Evolutionary conservation across 2,797 vertebrate genomes (phyloP), one percentile per base, ranked within the genome.

Genomic region (Pagetopsis macropterus): DNA sequence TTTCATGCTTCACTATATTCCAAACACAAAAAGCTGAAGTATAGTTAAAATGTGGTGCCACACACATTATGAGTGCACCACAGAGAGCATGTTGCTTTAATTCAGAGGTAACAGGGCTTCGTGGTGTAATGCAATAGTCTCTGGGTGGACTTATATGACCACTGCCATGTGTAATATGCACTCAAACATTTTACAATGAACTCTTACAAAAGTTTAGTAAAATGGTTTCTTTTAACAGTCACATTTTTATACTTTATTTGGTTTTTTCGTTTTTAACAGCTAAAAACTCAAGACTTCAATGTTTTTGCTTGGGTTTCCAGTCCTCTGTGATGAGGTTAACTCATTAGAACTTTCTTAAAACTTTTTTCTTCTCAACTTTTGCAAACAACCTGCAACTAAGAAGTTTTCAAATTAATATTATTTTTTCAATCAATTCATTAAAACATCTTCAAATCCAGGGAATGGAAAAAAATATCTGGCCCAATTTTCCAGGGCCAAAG

Each of bases 51-150:
- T 62, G 27, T 61, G 11, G 31, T 75, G 58, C 75, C 66, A 70
- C 62, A 78, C 58, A 78, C 66, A 59, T 43, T 59, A 46, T 43
- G 57, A 71, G 31, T 59, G 70, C 69, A 62, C 57, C 61, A 57
- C 23, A 70, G 62, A 79, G 57, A 74, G 51, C 50, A 65, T 51
- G 78, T 40, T 80, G 75, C 49, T 84, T 71, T 76, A 76, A 75
- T 71, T 79, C 67, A 66, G 62, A 71, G 12, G 64, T 72, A 65
- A 72, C 75, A 68, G 61, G 59, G 55, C 72, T 62, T 17, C 33
- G 52, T 78, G 65, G 61, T 82, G 75, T 78, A 82, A 89, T 57
- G 61, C 61, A 79, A 89, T 79, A 65, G 59, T 75, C 74, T 74
- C 78, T 72, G 56, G 33, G 3, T 60, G 46, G 65, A 80, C 61